Evolutionary conservation across 1,140 invertebrate species (phyloP), one percentile per base, ranked within the genome.

Genomic region (Chlorops oryzae): DNA sequence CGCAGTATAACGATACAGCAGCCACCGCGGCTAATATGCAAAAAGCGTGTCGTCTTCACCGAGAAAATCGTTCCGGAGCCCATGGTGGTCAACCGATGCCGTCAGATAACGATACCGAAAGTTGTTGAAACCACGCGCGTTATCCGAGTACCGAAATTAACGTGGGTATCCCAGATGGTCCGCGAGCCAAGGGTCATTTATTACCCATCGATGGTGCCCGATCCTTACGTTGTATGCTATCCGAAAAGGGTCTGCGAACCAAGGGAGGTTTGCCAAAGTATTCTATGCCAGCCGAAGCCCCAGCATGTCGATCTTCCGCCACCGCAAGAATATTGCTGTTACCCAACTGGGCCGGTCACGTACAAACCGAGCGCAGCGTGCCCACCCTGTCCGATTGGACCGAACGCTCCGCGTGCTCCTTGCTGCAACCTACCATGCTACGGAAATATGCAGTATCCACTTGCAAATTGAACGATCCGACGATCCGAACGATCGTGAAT

Each of bases 221-320:
- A 70, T 52, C 66, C 66, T 2, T 70, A 63, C 47, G 65, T 70
- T 32, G 65, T 70, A 20, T 70, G 66, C 51, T 68, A 65, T 50
- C 65, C 66, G 18, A 65, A 68, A 43, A 55, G 57, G 12, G 60
- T 70, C 5, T 66, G 63, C 32, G 65, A 68, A 22, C 66, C 66
- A 0, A 3, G 62, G 2, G 66, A 70, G 56, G 58, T 70, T 27
- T 70, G 66, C 32, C 66, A 70, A 47, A 65, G 62, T 3, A 63
- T 70, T 27, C 21, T 70, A 21, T 70, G 66, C 42, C 65, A 70
- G 25, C 66, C 66, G 13, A 70, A 70, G 50, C 65, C 66, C 0
- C 65, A 70, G 48, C 59, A 62, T 5, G 59, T 70, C 17, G 65
- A 68, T 42, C 59, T 70, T 10, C 66, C 66, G 6, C 65, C 65